Conservation (phyloP, 2,888 invertebrate genomes). For the Zygaena filipendulae region DNA sequence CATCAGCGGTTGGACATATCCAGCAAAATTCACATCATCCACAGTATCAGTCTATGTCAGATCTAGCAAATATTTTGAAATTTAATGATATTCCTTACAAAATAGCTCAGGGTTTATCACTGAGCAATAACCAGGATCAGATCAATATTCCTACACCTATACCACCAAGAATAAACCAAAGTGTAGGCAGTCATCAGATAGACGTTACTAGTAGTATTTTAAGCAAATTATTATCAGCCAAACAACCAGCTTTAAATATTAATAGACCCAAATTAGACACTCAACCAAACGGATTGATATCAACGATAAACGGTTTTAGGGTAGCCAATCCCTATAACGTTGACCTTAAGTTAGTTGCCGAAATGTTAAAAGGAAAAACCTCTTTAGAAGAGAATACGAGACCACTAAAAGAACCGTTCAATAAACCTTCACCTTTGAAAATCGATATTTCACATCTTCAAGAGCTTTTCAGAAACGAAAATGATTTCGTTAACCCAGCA, state of each 20-base stretch:
- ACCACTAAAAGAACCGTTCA: slow-evolving; percentile 36
- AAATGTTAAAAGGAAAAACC: slow-evolving; percentile 55
- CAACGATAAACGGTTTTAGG: slow-evolving; percentile 59
- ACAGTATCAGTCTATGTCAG: slow-evolving; percentile 28
- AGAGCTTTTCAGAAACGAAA: slow-evolving; percentile 45
- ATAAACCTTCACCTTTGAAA: slow-evolving; percentile 38
- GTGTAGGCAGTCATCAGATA: slow-evolving; percentile 50
- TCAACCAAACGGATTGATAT: slow-evolving; percentile 30
- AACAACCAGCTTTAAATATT: slow-evolving; percentile 27
- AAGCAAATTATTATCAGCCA: slow-evolving; percentile 39
- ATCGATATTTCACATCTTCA: slow-evolving; percentile 48
- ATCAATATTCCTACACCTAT: slow-evolving; percentile 36
- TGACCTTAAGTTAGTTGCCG: slow-evolving; percentile 55
- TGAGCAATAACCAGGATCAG: slow-evolving; percentile 42
- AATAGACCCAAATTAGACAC: slow-evolving; percentile 43
- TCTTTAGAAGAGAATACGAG: slow-evolving; percentile 38
- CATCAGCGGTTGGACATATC: slow-evolving; percentile 30
- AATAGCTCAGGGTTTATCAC: slow-evolving; percentile 36
- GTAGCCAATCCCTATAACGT: slow-evolving; percentile 64
- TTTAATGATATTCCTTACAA: slow-evolving; percentile 51
- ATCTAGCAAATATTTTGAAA: slow-evolving; percentile 40
- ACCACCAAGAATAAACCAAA: slow-evolving; percentile 51
- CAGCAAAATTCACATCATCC: slow-evolving; percentile 32
- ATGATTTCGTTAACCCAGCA: slow-evolving; percentile 21
- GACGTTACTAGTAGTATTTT: slow-evolving; percentile 45